Percentiles rank a stretch among this genome's conserved stretches.
phyloP scores from a whole-genome alignment of 2,113 vertebrate species.

The Lynx canadensis region DNA sequence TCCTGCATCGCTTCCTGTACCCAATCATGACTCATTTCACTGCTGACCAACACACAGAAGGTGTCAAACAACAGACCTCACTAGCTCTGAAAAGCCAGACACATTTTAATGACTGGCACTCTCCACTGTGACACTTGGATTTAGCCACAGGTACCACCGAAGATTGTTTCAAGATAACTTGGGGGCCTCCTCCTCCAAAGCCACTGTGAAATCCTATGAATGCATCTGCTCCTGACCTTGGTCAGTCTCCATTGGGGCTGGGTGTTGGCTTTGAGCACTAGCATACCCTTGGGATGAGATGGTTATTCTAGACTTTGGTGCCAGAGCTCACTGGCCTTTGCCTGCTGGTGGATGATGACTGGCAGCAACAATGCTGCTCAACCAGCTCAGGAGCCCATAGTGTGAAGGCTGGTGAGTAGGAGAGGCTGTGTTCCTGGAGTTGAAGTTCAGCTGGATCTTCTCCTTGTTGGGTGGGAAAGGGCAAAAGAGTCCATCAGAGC shows the following conservation, averaged over 20 bases:
- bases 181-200: background rate
- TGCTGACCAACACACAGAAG: background rate
- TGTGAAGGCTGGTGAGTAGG: background rate
- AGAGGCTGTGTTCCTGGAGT: background rate
- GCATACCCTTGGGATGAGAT: background rate
- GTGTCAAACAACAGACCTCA: background rate
- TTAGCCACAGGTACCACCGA: constrained; percentile 14
- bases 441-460: background rate
- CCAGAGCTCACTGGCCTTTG: background rate
- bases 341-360: background rate
- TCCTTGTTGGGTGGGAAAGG: background rate
- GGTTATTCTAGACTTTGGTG: background rate
- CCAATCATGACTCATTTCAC: background rate
- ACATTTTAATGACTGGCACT: background rate
- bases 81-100: background rate
- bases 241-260: background rate
- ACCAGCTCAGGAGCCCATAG: background rate
- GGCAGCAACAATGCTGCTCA: too few species aligned
- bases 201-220: background rate
- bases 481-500: background rate
- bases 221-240: background rate
- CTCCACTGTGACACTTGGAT: background rate
- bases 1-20: background rate
- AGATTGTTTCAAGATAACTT: background rate
- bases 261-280: background rate